Conservation (phyloP, 2,113 vertebrate species). For the Neolamprologus tretocephalus region DNA sequence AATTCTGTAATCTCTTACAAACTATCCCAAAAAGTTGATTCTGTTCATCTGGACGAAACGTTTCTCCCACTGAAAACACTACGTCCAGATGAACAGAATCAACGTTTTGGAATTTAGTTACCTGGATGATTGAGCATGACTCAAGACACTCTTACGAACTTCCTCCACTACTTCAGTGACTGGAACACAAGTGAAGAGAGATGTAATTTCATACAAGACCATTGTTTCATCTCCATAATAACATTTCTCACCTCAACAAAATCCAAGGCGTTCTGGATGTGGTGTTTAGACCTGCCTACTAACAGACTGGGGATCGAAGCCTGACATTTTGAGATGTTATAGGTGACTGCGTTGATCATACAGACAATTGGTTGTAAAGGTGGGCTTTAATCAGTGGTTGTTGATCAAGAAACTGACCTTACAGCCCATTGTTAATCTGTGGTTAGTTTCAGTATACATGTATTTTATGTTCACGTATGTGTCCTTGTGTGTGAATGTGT, state of each 20-base stretch:
- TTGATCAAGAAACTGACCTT: background rate
- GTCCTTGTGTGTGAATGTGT: background rate
- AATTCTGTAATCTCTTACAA: background rate
- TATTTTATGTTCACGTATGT: background rate
- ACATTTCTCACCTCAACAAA: background rate
- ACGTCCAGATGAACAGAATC: background rate
- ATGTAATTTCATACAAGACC: background rate
- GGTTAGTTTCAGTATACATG: background rate
- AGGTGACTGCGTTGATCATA: background rate
- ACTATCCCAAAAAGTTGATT: background rate
- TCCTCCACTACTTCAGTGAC: background rate
- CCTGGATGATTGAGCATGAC: background rate
- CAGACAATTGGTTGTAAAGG: background rate
- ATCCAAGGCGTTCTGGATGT: background rate
- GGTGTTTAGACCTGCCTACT: background rate
- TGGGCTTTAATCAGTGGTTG: background rate
- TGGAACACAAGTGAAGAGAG: background rate
- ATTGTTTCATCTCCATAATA: background rate
- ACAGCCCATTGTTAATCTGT: background rate
- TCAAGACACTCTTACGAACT: background rate
- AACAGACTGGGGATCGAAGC: background rate
- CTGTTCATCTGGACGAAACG: fast-evolving
- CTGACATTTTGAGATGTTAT: background rate
- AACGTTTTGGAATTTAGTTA: background rate
- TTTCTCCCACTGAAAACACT: background rate